Base-by-base conservation (phyloP, 2,888 invertebrate genomes). In the Globia sparganii region DNA sequence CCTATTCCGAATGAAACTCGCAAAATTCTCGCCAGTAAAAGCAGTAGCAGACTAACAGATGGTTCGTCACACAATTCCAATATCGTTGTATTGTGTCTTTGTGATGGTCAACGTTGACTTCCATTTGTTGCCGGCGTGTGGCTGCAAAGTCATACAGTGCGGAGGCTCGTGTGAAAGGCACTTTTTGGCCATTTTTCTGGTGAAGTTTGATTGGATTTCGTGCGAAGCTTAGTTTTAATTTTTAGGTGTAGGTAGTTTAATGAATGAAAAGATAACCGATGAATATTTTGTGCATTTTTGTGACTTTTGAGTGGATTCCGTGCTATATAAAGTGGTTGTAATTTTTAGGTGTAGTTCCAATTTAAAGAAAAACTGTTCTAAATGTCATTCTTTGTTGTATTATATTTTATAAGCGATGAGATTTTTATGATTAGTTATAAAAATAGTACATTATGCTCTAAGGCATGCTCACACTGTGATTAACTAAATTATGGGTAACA, bases 61-160 rank as follows among this genome's bases (percentile, higher is more conserved):
- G 65, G 78, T 76, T 77, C 77, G 77, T 82, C 86, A 85, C 84
- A 83, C 72, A 78, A 86, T 86, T 83, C 78, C 90, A 88, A 88
- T 87, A 80, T 76, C 74, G 78, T 68, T 74, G 77, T 84, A 85
- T 87, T 87, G 87, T 89, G 84, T 86, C 85, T 87, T 83, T 84
- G 75, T 79, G 78, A 66, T 86, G 89, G 90, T 87, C 90, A 90
- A 83, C 83, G 75, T 75, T 56, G 65, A 40, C 77, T 67, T 77
- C 81, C 86, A 88, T 89, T 86, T 88, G 86, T 86, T 84, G 76
- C 46, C 69, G 43, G 53, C 71, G 65, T 64, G 61, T 64, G 61
- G 28, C 68, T 67, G 66, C 72, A 56, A 72, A 76, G 75, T 74
- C 77, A 80, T 65, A 28, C 56, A 64, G 75, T 62, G 59, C 69